A percentile compares a stretch with the other conserved stretches of the same genome.
Conservation (phyloP, 2,888 invertebrate genomes). For the Harpagoxenus sublaevis region DNA sequence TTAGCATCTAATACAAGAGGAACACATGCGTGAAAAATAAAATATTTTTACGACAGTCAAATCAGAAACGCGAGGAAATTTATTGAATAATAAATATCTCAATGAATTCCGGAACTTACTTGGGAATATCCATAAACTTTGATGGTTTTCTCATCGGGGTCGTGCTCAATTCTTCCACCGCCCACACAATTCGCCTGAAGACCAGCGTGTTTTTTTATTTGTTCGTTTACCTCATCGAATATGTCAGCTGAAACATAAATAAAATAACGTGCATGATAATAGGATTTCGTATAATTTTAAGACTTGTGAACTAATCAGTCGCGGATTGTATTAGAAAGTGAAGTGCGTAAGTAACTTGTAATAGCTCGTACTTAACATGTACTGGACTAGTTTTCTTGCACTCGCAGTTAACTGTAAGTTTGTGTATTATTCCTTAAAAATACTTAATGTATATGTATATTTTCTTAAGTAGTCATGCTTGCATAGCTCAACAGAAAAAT, state of each 20-base stretch:
- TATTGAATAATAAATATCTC: background rate
- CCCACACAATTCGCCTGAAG: conserved; percentile 94
- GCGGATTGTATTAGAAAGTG: background rate
- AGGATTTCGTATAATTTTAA: background rate
- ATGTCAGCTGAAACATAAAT: conserved; percentile 91
- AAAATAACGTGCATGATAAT: conserved; percentile 40
- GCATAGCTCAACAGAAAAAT: background rate
- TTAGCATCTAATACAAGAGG: background rate
- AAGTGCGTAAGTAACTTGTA: background rate
- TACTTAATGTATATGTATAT: background rate
- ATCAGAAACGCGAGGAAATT: background rate
- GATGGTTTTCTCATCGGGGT: conserved; percentile 91
- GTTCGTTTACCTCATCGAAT: conserved; percentile 88
- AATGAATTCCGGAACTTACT: conserved; percentile 84
- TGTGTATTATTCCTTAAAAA: background rate
- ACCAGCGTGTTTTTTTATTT: conserved; percentile 86
- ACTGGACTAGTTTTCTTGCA: background rate
- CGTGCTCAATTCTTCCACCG: conserved; percentile 96
- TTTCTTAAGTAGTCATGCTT: background rate
- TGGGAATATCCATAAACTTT: conserved; percentile 97
- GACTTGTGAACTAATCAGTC: background rate
- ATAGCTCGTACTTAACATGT: too few species aligned
- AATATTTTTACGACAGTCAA: conserved; percentile 6
- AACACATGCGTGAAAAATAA: background rate
- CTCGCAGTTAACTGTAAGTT: background rate